Conservation (phyloP, 2,797 vertebrate genomes). For the Buphagus erythrorhynchus region DNA sequence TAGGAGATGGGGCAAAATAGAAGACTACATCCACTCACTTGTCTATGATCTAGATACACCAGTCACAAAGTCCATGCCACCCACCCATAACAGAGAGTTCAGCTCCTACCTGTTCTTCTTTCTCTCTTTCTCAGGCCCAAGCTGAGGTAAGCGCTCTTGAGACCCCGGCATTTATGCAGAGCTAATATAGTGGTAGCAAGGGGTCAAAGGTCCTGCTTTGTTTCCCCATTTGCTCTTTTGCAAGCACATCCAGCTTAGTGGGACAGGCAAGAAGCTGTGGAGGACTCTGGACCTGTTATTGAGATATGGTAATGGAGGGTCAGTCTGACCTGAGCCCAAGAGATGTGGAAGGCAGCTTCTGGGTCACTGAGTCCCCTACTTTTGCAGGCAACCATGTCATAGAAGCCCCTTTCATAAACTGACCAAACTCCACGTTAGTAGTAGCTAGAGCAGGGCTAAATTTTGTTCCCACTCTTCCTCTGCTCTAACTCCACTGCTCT, state of each 20-base stretch:
- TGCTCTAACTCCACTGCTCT: not conserved
- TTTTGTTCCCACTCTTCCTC: not conserved
- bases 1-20: not conserved
- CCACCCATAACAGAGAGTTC: not conserved
- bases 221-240: conserved; percentile 57
- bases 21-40: not conserved
- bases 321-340: conserved; percentile 33
- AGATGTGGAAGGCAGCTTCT: conserved; percentile 18
- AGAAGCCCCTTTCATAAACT: conserved; percentile 19
- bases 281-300: conserved; percentile 53
- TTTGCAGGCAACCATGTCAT: conserved; percentile 15
- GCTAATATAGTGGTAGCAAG: conserved; percentile 20
- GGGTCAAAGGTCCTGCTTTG: conserved; percentile 50
- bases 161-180: not conserved
- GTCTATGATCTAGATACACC: not conserved
- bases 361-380: conserved; percentile 43
- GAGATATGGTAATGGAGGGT: conserved; percentile 50
- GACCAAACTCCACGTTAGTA: not conserved
- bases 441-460: not conserved
- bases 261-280: conserved; percentile 22
- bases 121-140: not conserved
- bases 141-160: conserved; percentile 34
- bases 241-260: conserved; percentile 9
- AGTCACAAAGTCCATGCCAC: not conserved
- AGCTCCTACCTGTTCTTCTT: conserved; percentile 55